Conservation (phyloP, 2,888 invertebrate genomes). For the Pseudeuparius sepicola region DNA sequence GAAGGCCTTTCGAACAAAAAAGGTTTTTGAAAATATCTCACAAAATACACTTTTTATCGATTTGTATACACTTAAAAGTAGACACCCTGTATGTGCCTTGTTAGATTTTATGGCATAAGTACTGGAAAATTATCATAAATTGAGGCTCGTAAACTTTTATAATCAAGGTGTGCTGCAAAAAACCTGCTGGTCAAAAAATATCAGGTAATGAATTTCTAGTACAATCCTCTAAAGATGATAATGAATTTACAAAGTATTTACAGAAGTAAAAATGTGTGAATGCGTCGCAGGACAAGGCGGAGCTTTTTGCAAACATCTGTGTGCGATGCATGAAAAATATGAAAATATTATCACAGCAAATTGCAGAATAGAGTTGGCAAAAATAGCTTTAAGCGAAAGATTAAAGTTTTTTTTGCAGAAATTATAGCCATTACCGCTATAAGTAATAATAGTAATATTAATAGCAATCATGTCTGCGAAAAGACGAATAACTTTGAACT, state of each 20-base stretch:
- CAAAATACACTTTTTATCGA: too few relatives aligned
- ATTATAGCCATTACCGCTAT: conserved; percentile 1
- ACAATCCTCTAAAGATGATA: conserved; percentile 8
- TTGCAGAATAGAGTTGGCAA: conserved; percentile 6
- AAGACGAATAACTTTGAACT: conserved; percentile 4
- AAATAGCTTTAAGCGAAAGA: conserved; percentile 6
- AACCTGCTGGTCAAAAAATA: conserved; percentile 1
- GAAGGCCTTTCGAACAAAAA: too few relatives aligned
- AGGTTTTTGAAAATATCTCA: too few relatives aligned
- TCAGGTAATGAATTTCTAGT: conserved; percentile 4
- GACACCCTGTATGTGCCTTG: too few relatives aligned
- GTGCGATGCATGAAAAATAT: not conserved
- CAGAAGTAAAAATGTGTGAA: conserved; percentile 7
- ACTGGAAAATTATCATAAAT: too few relatives aligned
- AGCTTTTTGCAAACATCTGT: too few relatives aligned
- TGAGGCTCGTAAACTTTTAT: too few relatives aligned
- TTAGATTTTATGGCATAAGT: too few relatives aligned
- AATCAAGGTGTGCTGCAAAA: too few relatives aligned
- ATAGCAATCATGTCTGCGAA: too few relatives aligned
- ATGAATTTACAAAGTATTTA: conserved; percentile 7
- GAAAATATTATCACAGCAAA: conserved; percentile 6
- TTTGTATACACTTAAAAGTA: too few relatives aligned
- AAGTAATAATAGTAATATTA: conserved; percentile 6
- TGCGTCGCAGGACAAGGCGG: too few relatives aligned
- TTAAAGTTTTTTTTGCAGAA: conserved; percentile 6